Conservation (phyloP, 2,888 invertebrate species). For the Elaeidobius kamerunicus region DNA sequence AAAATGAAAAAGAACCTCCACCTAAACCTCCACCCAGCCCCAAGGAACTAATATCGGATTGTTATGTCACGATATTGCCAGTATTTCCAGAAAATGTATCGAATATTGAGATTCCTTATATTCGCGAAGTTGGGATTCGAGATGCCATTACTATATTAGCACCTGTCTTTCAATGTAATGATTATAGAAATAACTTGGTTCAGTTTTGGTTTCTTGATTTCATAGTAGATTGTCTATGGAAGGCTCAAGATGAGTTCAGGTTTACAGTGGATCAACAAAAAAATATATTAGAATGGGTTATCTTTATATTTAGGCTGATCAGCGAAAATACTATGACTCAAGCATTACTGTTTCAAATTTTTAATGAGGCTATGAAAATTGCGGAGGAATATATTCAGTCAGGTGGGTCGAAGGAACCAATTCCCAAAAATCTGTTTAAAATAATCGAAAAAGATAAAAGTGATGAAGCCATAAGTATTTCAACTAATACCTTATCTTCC, state of each 20-base stretch:
- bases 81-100: constrained; percentile 35
- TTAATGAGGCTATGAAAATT: constrained; percentile 43
- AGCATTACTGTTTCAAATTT: constrained; percentile 42
- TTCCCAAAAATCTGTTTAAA: constrained; percentile 40
- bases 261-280: constrained; percentile 44
- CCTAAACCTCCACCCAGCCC: constrained; percentile 41
- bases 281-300: constrained; percentile 45
- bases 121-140: constrained; percentile 44
- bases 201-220: constrained; percentile 50
- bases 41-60: constrained; percentile 29
- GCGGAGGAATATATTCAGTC: constrained; percentile 43
- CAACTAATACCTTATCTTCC: background rate
- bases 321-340: constrained; percentile 39
- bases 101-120: constrained; percentile 39
- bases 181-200: constrained; percentile 42
- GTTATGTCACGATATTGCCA: constrained; percentile 31
- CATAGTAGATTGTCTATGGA: constrained; percentile 48
- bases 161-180: constrained; percentile 40
- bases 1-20: constrained; percentile 14
- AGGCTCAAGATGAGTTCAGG: constrained; percentile 46
- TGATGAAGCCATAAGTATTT: background rate
- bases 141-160: constrained; percentile 40
- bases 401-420: constrained; percentile 36
- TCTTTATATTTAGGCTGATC: constrained; percentile 45
- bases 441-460: constrained; percentile 22